Evolutionary conservation across 2,888 invertebrate species (phyloP).

Genomic region (Callyntrura sp.): DNA sequence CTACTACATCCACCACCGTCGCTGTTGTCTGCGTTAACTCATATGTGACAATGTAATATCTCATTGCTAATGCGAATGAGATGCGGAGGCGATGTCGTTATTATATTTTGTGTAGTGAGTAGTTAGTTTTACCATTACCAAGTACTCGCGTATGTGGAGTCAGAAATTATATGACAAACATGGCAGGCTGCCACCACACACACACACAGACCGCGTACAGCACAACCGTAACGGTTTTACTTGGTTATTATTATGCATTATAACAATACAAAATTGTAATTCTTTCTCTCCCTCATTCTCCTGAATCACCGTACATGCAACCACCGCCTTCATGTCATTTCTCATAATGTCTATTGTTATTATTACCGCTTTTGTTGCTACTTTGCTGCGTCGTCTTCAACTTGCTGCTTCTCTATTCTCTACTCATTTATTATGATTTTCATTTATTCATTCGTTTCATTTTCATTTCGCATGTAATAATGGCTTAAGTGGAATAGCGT

Average conservation of each 20-base stretch:
- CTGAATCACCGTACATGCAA: constrained; percentile 45
- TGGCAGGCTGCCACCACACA: constrained; percentile 61
- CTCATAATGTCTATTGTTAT: constrained; percentile 66
- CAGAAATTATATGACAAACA: constrained; percentile 58
- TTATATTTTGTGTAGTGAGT: constrained; percentile 5
- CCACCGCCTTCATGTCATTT: constrained; percentile 68
- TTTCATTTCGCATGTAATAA: constrained; percentile 23
- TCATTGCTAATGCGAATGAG: constrained; percentile 67
- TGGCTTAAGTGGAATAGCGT: neutral
- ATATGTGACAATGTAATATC: constrained; percentile 69
- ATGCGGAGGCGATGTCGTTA: constrained; percentile 54
- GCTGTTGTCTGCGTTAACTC: constrained; percentile 58
- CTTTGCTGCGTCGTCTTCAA: constrained; percentile 46
- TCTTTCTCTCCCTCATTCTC: constrained; percentile 37
- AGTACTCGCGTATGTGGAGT: constrained; percentile 7
- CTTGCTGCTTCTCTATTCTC: constrained; percentile 11
- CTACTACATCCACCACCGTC: neutral
- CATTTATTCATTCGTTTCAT: constrained; percentile 39
- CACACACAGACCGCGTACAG: constrained; percentile 1
- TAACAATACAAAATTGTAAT: constrained; percentile 44
- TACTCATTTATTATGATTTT: constrained; percentile 58
- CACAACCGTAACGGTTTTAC: constrained; percentile 36
- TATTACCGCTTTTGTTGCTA: constrained; percentile 39
- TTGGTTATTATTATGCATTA: constrained; percentile 42
- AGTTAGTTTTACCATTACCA: constrained; percentile 27